Evolutionary conservation across 1,140 invertebrate species (phyloP), one percentile per base, ranked within the genome.

Genomic region (Orussus abietinus): DNA sequence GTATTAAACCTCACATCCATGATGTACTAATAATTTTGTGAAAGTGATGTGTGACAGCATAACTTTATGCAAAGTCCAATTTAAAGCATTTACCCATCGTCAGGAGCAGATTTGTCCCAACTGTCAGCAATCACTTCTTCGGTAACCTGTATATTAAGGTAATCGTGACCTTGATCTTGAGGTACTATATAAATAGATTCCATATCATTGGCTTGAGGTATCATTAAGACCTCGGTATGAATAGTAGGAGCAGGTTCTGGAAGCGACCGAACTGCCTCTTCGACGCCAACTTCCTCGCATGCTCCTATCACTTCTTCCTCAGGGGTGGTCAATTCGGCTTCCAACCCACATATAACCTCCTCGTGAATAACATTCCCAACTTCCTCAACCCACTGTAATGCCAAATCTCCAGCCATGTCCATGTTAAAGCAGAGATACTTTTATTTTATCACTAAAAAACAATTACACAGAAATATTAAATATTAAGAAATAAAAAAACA

Each of bases 101-200:
- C 81, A 4, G 80, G 81, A 31, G 79, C 81, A 38, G 79, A 74
- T 56, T 80, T 73, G 12, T 84, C 83, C 85, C 84, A 87, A 48
- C 84, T 83, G 60, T 86, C 84, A 1, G 84, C 82, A 5, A 88
- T 85, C 2, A 88, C 81, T 67, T 88, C 85, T 53, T 86, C 85
- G 2, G 83, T 84, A 9, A 85, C 82, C 49, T 77, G 69, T 64
- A 80, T 82, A 52, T 80, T 79, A 1, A 80, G 64, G 60, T 75
- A 79, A 36, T 77, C 70, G 21, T 71, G 67, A 3, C 70, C 69
- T 53, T 64, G 74, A 60, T 62, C 75, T 53, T 65, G 72, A 40
- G 54, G 69, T 26, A 66, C 72, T 51, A 60, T 74, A 37, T 70
- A 75, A 46, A 62, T 72, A 10, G 68, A 67, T 43, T 73, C 68